phyloP scores from a whole-genome alignment of 2,797 vertebrate species.

The Alouatta caraya region DNA sequence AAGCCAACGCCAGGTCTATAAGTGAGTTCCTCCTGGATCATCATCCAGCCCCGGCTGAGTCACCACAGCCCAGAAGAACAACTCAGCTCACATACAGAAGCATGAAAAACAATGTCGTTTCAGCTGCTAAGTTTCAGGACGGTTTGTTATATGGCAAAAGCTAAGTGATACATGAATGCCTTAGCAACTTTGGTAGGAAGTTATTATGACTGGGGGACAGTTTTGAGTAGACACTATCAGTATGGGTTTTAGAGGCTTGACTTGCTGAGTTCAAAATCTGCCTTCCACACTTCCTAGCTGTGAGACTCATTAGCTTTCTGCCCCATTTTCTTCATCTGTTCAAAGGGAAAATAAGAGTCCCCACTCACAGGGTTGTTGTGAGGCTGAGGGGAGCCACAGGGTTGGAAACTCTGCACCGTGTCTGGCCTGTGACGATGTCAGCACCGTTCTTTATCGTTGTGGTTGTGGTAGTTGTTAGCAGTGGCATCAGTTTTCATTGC shows the following conservation, averaged over 20 bases:
- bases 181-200: background rate
- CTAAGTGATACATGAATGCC: background rate
- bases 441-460: fast-evolving
- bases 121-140: background rate
- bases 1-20: background rate
- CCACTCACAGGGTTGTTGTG: background rate
- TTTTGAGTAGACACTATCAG: background rate
- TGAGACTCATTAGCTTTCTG: background rate
- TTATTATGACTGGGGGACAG: background rate
- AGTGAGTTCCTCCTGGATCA: background rate
- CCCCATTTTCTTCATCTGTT: background rate
- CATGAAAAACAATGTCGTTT: background rate
- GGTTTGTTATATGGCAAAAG: background rate
- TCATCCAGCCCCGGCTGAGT: background rate
- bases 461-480: background rate
- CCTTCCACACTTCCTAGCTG: background rate
- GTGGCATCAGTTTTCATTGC: background rate
- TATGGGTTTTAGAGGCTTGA: background rate
- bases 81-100: background rate
- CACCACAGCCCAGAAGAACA: background rate
- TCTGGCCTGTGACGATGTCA: too few species aligned
- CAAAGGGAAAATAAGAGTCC: background rate
- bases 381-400: background rate
- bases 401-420: background rate
- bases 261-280: background rate